Evolutionary conservation across 2,113 vertebrate genomes (phyloP).

Genomic region (Elanus axillaris): DNA sequence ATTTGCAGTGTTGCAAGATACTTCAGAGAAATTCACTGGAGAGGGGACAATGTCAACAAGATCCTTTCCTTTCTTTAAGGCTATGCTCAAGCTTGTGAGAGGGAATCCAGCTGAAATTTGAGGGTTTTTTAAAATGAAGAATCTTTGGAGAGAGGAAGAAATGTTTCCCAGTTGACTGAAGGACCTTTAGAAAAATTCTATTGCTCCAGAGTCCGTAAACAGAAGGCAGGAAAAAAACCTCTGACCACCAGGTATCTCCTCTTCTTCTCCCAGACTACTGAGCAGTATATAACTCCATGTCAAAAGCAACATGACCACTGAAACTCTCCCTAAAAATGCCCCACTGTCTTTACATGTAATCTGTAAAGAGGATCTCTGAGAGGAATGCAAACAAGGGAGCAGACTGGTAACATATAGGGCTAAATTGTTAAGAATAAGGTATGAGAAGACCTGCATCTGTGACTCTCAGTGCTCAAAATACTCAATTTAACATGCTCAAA

Average conservation of each 20-base stretch:
- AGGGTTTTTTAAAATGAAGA: not conserved
- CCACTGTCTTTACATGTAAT: not conserved
- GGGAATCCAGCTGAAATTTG: not conserved
- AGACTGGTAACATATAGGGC: not conserved
- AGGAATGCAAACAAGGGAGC: not conserved
- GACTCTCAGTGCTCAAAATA: not conserved
- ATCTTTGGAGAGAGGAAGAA: not conserved
- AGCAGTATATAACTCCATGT: not conserved
- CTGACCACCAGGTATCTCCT: not conserved
- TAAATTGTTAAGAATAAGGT: not conserved
- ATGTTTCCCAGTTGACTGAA: not conserved
- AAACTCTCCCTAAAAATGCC: not conserved
- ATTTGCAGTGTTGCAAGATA: not conserved
- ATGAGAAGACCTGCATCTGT: not conserved
- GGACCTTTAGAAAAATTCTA: not conserved
- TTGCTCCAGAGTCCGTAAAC: not conserved
- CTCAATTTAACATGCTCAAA: not conserved
- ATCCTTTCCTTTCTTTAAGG: not conserved
- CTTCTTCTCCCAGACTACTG: not conserved
- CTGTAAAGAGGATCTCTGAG: not conserved
- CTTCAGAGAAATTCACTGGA: not conserved
- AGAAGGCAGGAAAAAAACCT: not conserved
- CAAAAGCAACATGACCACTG: not conserved
- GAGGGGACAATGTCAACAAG: not conserved
- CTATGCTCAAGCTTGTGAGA: not conserved